Evolutionary conservation across 2,113 vertebrate genomes (phyloP).

Genomic region (Podarcis muralis): DNA sequence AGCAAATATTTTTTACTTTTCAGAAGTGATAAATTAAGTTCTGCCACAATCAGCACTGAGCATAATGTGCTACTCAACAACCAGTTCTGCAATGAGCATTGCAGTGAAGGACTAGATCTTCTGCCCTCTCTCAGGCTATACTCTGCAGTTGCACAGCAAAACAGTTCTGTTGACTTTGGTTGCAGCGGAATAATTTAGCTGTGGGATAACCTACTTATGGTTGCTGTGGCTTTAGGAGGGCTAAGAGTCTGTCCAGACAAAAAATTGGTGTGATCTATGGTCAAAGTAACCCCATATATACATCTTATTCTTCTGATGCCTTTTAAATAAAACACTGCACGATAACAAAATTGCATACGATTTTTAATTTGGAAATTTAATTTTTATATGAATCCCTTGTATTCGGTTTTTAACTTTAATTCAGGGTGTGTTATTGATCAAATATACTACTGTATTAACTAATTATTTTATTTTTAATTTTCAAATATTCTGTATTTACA

Average conservation of each 20-base stretch:
- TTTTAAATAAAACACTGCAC: constrained; percentile 87
- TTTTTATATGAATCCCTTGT: constrained; percentile 77
- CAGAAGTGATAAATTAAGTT: constrained; percentile 40
- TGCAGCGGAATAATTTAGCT: neutral
- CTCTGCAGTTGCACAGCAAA: neutral
- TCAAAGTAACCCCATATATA: constrained; percentile 53
- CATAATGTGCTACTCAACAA: constrained; percentile 10
- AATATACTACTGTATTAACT: constrained; percentile 89
- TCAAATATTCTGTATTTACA: constrained; percentile 78
- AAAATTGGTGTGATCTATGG: constrained; percentile 27
- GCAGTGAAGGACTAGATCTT: neutral
- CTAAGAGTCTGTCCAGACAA: neutral
- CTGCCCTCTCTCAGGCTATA: constrained; percentile 26
- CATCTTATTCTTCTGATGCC: constrained; percentile 62
- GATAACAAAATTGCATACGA: constrained; percentile 73
- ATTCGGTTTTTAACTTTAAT: constrained; percentile 81
- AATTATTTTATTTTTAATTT: constrained; percentile 76
- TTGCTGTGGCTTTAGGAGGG: neutral
- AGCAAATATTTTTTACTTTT: constrained; percentile 60
- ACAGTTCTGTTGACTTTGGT: neutral
- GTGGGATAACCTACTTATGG: neutral
- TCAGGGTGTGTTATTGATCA: constrained; percentile 91
- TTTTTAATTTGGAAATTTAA: constrained; percentile 74
- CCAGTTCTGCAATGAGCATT: neutral
- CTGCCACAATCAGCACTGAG: constrained; percentile 58